Base-by-base conservation (phyloP, 2,888 invertebrate genomes). In the Leptinotarsa peninsularis region DNA sequence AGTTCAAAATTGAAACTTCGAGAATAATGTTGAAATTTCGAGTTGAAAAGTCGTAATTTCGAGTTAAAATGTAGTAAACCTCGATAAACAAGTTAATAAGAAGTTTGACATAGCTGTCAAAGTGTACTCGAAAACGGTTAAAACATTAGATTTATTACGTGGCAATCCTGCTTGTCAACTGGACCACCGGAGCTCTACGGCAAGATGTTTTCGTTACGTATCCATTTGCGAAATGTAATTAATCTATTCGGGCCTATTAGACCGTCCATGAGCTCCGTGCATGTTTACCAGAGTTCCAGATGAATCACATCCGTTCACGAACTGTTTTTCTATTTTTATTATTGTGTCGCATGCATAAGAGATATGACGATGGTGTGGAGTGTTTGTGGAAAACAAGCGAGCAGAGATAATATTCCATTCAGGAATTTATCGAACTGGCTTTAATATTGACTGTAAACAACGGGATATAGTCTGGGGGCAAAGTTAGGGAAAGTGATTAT, bases 301-400 rank as follows among this genome's bases (percentile, higher is more conserved):
- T 74, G 74, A 74, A 74, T 74, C 74, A 74, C 71, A 74, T 74
- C 74, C 74, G 74, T 27, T 74, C 74, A 69, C 73, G 50, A 67
- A 71, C 74, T 54, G 71, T 67, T 71, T 74, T 74, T 74, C 70
- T 74, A 74, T 71, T 74, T 74, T 74, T 74, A 58, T 74, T 71
- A 69, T 70, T 71, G 58, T 71, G 67, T 74, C 74, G 71, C 74
- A 74, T 71, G 74, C 74, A 74, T 60, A 21, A 49, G 67, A 66
- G 43, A 66, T 66, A 74, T 58, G 23, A 15, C 17, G 71, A 71
- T 58, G 23, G 21, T 5, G 23, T 23, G 21, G 71, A 54, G 67
- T 56, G 67, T 66, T n/a, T 49, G 50, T 74, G 58, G 49, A 69
- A 70, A 54, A 56, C 54, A 56, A 66, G 56, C 66, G 56, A 52